These are phyloP conservation scores for Trichogramma pretiosum DNA, from an alignment of 1,140 invertebrate genomes.

Conservation along the genomic window DNA sequence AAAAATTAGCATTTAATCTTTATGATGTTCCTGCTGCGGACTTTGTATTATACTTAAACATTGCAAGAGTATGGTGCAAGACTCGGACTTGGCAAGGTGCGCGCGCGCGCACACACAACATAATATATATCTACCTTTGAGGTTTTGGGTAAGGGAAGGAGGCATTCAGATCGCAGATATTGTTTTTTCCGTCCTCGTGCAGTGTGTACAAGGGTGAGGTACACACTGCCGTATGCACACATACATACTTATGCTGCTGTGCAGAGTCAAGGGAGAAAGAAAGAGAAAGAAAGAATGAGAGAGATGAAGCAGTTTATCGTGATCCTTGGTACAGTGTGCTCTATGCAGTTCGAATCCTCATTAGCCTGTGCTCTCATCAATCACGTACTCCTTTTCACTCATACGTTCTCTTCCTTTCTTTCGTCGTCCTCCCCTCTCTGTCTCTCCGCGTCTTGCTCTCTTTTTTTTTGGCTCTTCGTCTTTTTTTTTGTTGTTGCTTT, in stretches of 20 bases:
- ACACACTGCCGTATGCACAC: neutral
- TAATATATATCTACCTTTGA: too few relatives aligned
- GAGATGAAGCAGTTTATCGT: slow-evolving; percentile 37
- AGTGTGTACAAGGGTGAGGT: too few relatives aligned
- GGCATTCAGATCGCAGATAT: neutral
- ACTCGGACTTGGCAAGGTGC: too few relatives aligned
- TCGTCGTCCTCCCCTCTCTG: neutral
- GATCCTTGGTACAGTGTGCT: slow-evolving; percentile 44
- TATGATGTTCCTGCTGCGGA: too few relatives aligned
- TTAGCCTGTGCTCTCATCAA: slow-evolving; percentile 44
- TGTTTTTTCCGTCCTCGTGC: too few relatives aligned
- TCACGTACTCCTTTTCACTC: too few relatives aligned
- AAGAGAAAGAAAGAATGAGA: slow-evolving; percentile 8
- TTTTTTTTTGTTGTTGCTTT: neutral
- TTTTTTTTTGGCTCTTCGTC: neutral
- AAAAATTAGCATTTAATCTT: too few relatives aligned
- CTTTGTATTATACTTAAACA: too few relatives aligned
- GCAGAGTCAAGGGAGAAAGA: neutral
- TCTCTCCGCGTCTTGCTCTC: neutral
- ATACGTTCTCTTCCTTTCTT: slow-evolving; percentile 22
- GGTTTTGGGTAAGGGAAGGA: neutral
- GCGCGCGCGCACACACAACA: too few relatives aligned
- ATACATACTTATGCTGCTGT: neutral
- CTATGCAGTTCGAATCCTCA: slow-evolving; percentile 42
- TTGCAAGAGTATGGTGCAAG: too few relatives aligned